Base-by-base conservation (phyloP, 2,797 vertebrate species). In the Betta splendens region DNA sequence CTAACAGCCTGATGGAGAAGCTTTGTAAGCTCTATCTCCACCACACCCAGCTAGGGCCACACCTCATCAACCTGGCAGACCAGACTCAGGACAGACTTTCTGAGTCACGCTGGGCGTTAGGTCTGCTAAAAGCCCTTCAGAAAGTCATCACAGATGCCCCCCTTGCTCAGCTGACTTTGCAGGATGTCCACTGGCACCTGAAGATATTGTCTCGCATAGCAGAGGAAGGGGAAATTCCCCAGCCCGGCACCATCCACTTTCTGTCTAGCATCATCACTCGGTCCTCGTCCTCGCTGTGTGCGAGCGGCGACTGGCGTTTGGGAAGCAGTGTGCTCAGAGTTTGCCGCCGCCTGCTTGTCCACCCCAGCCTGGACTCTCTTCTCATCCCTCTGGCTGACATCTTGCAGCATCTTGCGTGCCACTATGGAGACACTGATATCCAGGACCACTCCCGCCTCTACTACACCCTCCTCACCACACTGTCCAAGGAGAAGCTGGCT, bases 401-500 rank as follows among this genome's bases (percentile, higher is more conserved):
- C 59, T 82, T 96, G 51, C 94, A 93, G 73, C 78, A 81, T 18
- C 80, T 95, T 20, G 62, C 88, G 37, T 59, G 79, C 29, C 64
- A 44, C 64, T 92, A 94, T 2, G 86, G 88, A 1, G 93, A 95
- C 78, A 89, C 90, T 0, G 95, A 96, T 20, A 87, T 94, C 32
- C 91, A 85, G 39, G 95, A 96, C 70, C 94, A 90, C 0, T 93
- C 94, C 12, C 92, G 93, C 5, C 91, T 97, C 13, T 96, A 96
- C 82, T 95, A 94, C 74, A 81, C 90, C 3, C 87, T 97, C 17
- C 89, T 95, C 48, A 91, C 92, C 33, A 94, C 93, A 0, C 81
- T 96, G 36, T 92, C 94, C 0, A 48, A 45, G 18, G 92, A 94
- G 57, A 97, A 96, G 79, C 84, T 95, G 35, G 79, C 77, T 0